Evolutionary conservation across 2,113 vertebrate species (phyloP), one percentile per base, ranked within the genome.

Genomic region (Cynoglossus semilaevis): DNA sequence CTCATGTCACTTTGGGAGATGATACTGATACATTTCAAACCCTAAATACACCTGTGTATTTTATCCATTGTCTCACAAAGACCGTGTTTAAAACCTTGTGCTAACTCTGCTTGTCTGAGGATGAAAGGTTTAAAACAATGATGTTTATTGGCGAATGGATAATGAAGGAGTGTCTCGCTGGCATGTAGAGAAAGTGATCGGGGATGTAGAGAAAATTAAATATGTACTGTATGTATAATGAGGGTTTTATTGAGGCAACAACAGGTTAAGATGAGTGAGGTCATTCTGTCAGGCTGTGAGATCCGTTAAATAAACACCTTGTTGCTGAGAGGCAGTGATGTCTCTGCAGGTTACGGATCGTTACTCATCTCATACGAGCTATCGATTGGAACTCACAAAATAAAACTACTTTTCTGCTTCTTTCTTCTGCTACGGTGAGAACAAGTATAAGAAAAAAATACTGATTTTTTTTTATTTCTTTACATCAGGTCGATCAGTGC

Each of bases 91-190:
- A 60, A 62, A 35, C 1, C 51, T 64, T 46, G 48, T 15, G 10
- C 5, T 36, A 58, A 42, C 9, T 40, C 6, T 2, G 11, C 42
- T 2, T n/a, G 9, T 49, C 67, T 43, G 51, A 74, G 51, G 46
- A 38, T 59, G 46, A 19, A 52, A 2, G 11, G 22, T 1, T n/a
- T n/a, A n/a, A 1, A 15, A 60, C 51, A n/a, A 1, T 60, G 51
- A 11, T 51, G 36, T 63, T 65, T 76, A 68, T 81, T 76, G 59
- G 63, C 49, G 47, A 51, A 3, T 7, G 4, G 47, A 66, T 61
- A 52, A 69, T 70, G 51, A 80, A 44, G n/a, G 22, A 8, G 70
- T 40, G 40, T 74, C 49, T 68, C 42, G 9, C 47, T 3, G 1
- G 15, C 37, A 41, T 41, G 14, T 41, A 19, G 49, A 70, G 51